Evolutionary conservation across 2,888 invertebrate genomes (phyloP).

Genomic region (Amblyjoppa fuscipennis): DNA sequence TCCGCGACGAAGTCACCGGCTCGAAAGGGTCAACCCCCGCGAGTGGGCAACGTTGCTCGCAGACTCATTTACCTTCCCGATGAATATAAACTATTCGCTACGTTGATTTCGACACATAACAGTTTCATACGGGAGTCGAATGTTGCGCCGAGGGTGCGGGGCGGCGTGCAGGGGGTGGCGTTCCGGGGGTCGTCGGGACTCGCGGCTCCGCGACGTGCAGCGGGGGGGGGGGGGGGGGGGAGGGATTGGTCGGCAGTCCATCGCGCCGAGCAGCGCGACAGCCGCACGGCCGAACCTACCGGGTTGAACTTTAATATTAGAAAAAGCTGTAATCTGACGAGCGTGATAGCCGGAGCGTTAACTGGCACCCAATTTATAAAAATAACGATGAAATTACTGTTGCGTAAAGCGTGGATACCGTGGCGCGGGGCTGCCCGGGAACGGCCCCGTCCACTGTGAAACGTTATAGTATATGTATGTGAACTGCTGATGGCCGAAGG

Average conservation of each 20-base stretch:
- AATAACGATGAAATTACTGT: constrained; percentile 85
- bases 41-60: neutral
- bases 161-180: constrained; percentile 55
- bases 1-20: neutral
- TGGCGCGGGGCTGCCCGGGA: constrained; percentile 44
- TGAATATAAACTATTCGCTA: constrained; percentile 17
- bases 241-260: constrained; percentile 38
- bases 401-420: constrained; percentile 79
- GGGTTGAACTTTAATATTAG: constrained; percentile 80
- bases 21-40: neutral
- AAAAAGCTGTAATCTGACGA: constrained; percentile 83
- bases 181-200: neutral
- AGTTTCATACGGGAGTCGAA: neutral
- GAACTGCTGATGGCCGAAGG: constrained; percentile 53
- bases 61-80: neutral
- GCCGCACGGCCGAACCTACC: constrained; percentile 62
- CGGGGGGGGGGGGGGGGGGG: neutral
- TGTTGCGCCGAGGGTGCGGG: neutral
- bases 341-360: constrained; percentile 83
- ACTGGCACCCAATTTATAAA: constrained; percentile 85
- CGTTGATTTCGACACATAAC: constrained; percentile 19
- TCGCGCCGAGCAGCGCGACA: constrained; percentile 32
- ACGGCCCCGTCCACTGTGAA: constrained; percentile 21
- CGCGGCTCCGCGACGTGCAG: constrained; percentile 38
- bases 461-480: constrained; percentile 41